Base-by-base conservation (phyloP, 1,140 invertebrate species). In the Orchesella cincta region DNA sequence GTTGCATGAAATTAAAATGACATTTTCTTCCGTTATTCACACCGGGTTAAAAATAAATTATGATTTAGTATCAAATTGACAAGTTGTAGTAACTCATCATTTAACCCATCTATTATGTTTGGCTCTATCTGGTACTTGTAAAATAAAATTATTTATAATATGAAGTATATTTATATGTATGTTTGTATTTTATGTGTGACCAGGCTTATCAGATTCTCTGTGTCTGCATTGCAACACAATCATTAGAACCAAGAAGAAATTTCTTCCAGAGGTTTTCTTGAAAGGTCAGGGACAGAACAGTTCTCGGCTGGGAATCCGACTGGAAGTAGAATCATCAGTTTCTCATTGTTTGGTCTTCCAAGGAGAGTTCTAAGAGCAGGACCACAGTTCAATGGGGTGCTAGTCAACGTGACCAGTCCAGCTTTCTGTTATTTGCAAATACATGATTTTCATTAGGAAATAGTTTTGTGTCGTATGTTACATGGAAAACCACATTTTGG, bases 341-440 rank as follows among this genome's bases (percentile, higher is more conserved):
- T 93, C 85, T 97, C 94, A 83, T 92, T 91, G 0, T 81, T 75
- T 0, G 94, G 94, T 76, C 94, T 88, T 46, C 87, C 86, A 0
- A 96, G 87, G 20, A 97, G 86, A 31, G 86, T 84, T 46, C 93
- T 86, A 2, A 97, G 86, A 3, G 91, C 90, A 1, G 92, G 89
- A 0, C 94, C 94, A 85, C 94, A 95, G 84, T 96, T 96, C 16
- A 97, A 84, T 0, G 94, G 95, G 3, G 94, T 96, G 1, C 93
- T 95, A 0, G 93, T 93, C 26, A 97, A 86, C 0, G 94, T 92
- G 14, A 92, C 92, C 28, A 97, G 85, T 12, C 94, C 94, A 73
- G 93, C 92, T 83, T 92, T 90, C 92, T 93, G 85, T 51, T 88
- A 86, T n/a, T n/a, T n/a, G n/a, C n/a, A n/a, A n/a, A n/a, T n/a